Conservation (phyloP, 2,113 vertebrate genomes). For the Macaca nemestrina region DNA sequence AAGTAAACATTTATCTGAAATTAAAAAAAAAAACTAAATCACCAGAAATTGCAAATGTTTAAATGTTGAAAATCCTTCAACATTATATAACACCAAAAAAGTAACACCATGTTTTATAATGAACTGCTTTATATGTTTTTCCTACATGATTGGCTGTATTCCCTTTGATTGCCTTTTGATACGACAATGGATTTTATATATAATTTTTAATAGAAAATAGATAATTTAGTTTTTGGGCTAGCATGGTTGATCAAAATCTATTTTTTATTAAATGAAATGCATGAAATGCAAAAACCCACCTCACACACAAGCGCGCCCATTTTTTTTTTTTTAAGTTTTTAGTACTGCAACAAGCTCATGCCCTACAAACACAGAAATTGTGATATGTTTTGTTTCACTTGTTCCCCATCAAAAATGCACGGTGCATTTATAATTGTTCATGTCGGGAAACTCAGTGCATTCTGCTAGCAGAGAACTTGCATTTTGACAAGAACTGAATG, state of each 20-base stretch:
- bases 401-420: not conserved
- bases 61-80: not conserved
- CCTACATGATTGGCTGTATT: not conserved
- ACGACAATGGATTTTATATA: not conserved
- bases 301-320: not conserved
- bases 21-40: not conserved
- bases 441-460: not conserved
- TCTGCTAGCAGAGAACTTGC: not conserved
- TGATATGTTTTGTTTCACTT: not conserved
- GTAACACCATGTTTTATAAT: not conserved
- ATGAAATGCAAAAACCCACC: not conserved
- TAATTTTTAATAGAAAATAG: not conserved
- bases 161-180: not conserved
- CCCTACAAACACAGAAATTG: not conserved
- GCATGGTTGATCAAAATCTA: not conserved
- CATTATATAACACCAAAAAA: not conserved
- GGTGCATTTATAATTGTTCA: not conserved
- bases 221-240: not conserved
- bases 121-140: not conserved
- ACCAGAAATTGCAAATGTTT: not conserved
- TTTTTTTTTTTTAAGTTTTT: not conserved
- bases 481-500: not conserved
- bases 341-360: not conserved
- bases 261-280: conserved; percentile 21
- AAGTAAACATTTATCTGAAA: not conserved